phyloP scores from a whole-genome alignment of 2,888 invertebrate genomes.

The Hofmannophila pseudospretella region DNA sequence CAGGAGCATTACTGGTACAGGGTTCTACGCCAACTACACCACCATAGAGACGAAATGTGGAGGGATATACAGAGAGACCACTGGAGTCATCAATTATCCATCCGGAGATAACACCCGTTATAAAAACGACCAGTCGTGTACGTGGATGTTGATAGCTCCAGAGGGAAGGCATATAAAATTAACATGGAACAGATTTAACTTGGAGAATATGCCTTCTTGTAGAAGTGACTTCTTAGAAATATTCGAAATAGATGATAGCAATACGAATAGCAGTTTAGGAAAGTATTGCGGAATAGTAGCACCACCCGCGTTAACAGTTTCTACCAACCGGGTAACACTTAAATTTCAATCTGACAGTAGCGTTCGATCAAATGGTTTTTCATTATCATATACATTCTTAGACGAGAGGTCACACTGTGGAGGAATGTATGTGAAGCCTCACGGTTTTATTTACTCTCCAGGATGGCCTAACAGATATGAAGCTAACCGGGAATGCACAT shows the following conservation, averaged over 20 bases:
- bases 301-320: slow-evolving; percentile 82
- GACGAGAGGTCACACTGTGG: slow-evolving; percentile 80
- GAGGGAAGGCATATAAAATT: slow-evolving; percentile 82
- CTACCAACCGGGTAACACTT: slow-evolving; percentile 83
- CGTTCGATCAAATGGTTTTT: slow-evolving; percentile 81
- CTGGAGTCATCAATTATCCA: slow-evolving; percentile 83
- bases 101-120: slow-evolving; percentile 39
- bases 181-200: slow-evolving; percentile 83
- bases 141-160: slow-evolving; percentile 87
- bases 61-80: slow-evolving; percentile 79
- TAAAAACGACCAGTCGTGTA: slow-evolving; percentile 74
- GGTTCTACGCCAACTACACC: slow-evolving; percentile 87
- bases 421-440: slow-evolving; percentile 80
- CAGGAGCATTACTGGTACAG: slow-evolving; percentile 73
- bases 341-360: slow-evolving; percentile 80
- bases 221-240: slow-evolving; percentile 82
- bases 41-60: slow-evolving; percentile 84
- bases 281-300: slow-evolving; percentile 84
- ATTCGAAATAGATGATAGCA: slow-evolving; percentile 77
- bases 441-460: slow-evolving; percentile 86
- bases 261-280: slow-evolving; percentile 36
- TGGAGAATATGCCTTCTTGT: slow-evolving; percentile 81
- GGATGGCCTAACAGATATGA: slow-evolving; percentile 87
- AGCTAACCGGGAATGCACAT: slow-evolving; percentile 84
- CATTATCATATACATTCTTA: slow-evolving; percentile 80